Evolutionary conservation across 64 coral and sea anemone species (phyloP).

Genomic region (Stichodactyla helianthus): DNA sequence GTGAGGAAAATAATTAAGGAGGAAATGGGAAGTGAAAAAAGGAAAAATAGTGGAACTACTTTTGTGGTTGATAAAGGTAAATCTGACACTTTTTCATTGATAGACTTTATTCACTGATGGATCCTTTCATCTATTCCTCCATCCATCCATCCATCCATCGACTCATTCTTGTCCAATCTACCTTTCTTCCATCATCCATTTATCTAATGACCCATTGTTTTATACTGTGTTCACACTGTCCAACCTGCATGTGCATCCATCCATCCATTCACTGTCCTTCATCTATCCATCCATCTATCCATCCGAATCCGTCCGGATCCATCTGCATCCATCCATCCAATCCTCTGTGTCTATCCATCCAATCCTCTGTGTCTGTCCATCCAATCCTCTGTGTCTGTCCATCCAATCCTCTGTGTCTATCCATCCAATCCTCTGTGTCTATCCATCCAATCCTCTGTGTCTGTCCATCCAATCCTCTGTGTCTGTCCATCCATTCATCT

Average conservation of each 20-base stretch:
- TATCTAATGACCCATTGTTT: not conserved
- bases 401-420: not conserved
- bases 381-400: not conserved
- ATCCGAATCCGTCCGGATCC: not conserved
- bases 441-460: no score
- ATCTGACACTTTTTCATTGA: not conserved
- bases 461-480: no score
- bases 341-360: not conserved
- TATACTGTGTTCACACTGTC: not conserved
- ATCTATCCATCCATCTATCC: not conserved
- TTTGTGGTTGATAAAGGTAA: slow-evolving; percentile 40
- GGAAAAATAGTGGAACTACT: slow-evolving; percentile 26
- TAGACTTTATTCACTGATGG: not conserved
- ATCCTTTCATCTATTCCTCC: not conserved
- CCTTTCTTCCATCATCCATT: not conserved
- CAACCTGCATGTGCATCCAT: not conserved
- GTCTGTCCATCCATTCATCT: no score
- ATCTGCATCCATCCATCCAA: not conserved
- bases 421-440: not conserved
- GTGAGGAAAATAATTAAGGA: slow-evolving; percentile 19
- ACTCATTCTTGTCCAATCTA: not conserved
- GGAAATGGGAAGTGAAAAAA: slow-evolving; percentile 22
- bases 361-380: no score
- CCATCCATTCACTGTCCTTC: not conserved
- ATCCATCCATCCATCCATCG: not conserved